Base-by-base conservation (phyloP, 1,140 invertebrate species). In the Sycobia sp. region DNA sequence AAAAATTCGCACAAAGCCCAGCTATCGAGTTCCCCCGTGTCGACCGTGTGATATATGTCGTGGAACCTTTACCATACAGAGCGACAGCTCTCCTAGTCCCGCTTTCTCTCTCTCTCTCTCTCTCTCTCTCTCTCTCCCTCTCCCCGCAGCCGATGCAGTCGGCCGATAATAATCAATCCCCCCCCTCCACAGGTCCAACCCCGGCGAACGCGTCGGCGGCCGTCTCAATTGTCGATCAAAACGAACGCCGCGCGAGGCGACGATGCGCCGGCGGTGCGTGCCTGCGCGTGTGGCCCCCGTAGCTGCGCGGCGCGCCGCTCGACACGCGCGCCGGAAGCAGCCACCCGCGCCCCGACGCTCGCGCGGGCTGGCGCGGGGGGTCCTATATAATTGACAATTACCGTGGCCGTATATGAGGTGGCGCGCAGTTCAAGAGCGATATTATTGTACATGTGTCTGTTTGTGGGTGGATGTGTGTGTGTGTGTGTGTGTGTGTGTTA, bases 301-400 rank as follows among this genome's bases (percentile, higher is more conserved):
- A 53, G 23, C 22, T 34, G 34, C 27, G 10, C 18, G n/a, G n/a
- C n/a, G n/a, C n/a, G n/a, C n/a, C n/a, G n/a, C n/a, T n/a, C n/a
- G n/a, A n/a, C n/a, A n/a, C n/a, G n/a, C n/a, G n/a, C n/a, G n/a
- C n/a, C n/a, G n/a, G n/a, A n/a, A n/a, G n/a, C n/a, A n/a, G n/a
- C n/a, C n/a, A n/a, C n/a, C n/a, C n/a, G n/a, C n/a, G n/a, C n/a
- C n/a, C n/a, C n/a, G n/a, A n/a, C n/a, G n/a, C n/a, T n/a, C n/a
- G n/a, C n/a, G n/a, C n/a, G n/a, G n/a, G n/a, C n/a, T n/a, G n/a
- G n/a, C n/a, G n/a, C n/a, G n/a, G n/a, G n/a, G n/a, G n/a, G n/a
- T n/a, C n/a, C n/a, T n/a, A 57, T n/a, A 32, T 61, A 61, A 61
- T 61, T 61, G 49, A 53, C 49, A 53, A 61, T 53, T 61, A 61